Percentiles rank a stretch among this genome's conserved stretches.
phyloP scores from a whole-genome alignment of 2,797 vertebrate species.

The Acanthurus tractus region DNA sequence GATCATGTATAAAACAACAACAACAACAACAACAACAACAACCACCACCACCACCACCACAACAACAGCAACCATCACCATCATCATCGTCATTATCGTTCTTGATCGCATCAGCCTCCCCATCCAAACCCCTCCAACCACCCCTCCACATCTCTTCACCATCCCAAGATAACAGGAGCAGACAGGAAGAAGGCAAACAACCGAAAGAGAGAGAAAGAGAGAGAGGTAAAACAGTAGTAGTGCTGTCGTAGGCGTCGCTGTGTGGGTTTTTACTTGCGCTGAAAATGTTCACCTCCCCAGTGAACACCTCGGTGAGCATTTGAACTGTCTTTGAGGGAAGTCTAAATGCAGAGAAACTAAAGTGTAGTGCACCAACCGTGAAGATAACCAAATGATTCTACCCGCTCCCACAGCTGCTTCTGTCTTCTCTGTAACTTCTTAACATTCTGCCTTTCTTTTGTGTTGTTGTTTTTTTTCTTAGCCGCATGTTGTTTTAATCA shows the following conservation, averaged over 20 bases:
- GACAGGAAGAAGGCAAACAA: conserved; percentile 69
- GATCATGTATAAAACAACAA: conserved; percentile 85
- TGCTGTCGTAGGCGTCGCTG: conserved; percentile 61
- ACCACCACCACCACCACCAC: conserved; percentile 12
- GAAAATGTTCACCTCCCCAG: conserved; percentile 73
- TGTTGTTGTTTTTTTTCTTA: conserved; percentile 38
- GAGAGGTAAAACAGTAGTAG: conserved; percentile 55
- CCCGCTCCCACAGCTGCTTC: conserved; percentile 88
- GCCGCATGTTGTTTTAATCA: no score
- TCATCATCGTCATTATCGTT: conserved; percentile 53
- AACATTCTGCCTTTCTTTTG: conserved; percentile 77
- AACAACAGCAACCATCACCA: conserved; percentile 31
- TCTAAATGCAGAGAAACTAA: conserved; percentile 69
- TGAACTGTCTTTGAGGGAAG: conserved; percentile 71
- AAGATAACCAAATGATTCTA: conserved; percentile 73
- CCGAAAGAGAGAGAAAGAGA: conserved; percentile 58
- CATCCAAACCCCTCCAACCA: neutral
- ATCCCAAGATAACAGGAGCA: conserved; percentile 69
- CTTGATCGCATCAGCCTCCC: conserved; percentile 23
- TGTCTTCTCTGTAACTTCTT: conserved; percentile 73
- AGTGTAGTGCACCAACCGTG: conserved; percentile 84
- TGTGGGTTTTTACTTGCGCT: conserved; percentile 66
- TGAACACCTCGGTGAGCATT: conserved; percentile 68
- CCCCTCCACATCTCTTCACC: conserved; percentile 53
- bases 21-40: conserved; percentile 41